Conservation (phyloP, 2,888 invertebrate species). For the Sesia bembeciformis region DNA sequence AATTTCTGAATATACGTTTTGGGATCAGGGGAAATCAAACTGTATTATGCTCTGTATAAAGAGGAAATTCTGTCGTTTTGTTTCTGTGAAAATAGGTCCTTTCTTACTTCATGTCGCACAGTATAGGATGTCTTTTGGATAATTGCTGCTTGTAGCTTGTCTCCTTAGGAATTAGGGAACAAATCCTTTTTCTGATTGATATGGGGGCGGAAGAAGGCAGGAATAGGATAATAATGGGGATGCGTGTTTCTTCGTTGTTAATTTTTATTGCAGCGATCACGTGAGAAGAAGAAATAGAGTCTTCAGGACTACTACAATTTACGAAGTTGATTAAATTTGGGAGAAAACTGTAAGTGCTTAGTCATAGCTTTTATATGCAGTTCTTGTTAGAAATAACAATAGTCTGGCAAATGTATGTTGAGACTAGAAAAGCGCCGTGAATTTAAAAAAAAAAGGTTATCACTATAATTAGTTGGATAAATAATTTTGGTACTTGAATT, state of each 20-base stretch:
- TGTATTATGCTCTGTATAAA: constrained; percentile 21
- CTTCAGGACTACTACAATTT: not conserved
- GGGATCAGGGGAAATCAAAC: not conserved
- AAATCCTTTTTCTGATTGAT: constrained; percentile 69
- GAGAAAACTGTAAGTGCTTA: too few species aligned
- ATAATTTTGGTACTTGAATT: too few species aligned
- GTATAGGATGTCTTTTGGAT: constrained; percentile 45
- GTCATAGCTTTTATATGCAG: too few species aligned
- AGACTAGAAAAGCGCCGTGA: too few species aligned
- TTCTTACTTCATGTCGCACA: constrained; percentile 12
- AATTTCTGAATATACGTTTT: constrained; percentile 22
- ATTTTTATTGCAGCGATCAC: constrained; percentile 43
- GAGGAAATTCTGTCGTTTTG: constrained; percentile 12
- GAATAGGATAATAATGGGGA: constrained; percentile 14
- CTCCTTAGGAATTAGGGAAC: constrained; percentile 64
- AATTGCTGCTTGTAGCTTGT: constrained; percentile 70
- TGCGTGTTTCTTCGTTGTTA: constrained; percentile 35
- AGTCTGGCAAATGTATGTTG: too few species aligned
- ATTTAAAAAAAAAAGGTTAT: too few species aligned
- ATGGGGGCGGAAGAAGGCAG: constrained; percentile 22
- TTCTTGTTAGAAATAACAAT: too few species aligned
- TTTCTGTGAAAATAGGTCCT: constrained; percentile 7
- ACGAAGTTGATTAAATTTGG: too few species aligned
- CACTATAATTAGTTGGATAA: too few species aligned
- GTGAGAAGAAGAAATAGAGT: not conserved